These are phyloP conservation scores for Scalopus aquaticus DNA, from an alignment of 2,113 vertebrate species.

Conservation along the genomic window DNA sequence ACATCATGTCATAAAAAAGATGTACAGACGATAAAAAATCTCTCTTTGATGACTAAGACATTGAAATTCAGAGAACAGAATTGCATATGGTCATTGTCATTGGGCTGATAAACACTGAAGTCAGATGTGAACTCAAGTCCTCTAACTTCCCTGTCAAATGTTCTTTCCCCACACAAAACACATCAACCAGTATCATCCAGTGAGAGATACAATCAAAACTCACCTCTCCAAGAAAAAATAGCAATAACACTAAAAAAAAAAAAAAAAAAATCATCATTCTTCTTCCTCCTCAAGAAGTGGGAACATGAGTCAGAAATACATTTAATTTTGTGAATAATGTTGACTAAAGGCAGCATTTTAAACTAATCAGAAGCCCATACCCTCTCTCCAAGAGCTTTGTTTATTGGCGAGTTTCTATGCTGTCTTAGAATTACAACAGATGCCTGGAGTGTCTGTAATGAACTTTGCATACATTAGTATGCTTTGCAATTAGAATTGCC, in stretches of 20 bases:
- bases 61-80: not conserved
- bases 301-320: not conserved
- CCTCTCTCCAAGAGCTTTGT: not conserved
- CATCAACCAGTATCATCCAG: not conserved
- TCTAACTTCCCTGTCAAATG: not conserved
- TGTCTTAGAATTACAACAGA: constrained; percentile 11
- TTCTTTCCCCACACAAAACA: not conserved
- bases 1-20: not conserved
- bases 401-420: constrained; percentile 35
- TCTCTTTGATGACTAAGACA: not conserved
- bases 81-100: not conserved
- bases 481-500: not conserved
- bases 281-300: not conserved
- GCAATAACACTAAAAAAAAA: not conserved
- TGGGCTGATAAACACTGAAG: not conserved
- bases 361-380: not conserved
- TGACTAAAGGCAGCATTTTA: constrained; percentile 40
- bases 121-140: not conserved
- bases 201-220: not conserved
- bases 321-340: not conserved
- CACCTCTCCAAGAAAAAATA: not conserved
- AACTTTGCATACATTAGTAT: not conserved
- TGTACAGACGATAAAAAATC: not conserved
- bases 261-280: not conserved
- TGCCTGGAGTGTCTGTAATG: constrained; percentile 13